These are phyloP conservation scores for Eupithecia abbreviata DNA, from an alignment of 2,888 invertebrate genomes.

Conservation along the genomic window DNA sequence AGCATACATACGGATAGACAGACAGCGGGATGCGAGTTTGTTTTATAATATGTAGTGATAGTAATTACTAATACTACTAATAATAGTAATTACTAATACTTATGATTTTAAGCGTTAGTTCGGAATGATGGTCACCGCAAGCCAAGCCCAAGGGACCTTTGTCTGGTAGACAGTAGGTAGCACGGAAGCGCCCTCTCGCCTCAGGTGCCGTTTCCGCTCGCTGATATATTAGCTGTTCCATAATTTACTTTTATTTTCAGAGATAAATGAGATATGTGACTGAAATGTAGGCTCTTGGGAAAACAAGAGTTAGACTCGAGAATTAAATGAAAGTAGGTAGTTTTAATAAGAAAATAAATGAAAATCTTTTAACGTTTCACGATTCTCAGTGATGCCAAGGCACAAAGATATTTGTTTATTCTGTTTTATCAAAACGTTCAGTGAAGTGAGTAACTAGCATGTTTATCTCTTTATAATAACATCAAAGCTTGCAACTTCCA, in stretches of 20 bases:
- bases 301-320: not conserved
- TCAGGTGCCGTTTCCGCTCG: slow-evolving; percentile 38
- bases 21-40: too few relatives aligned
- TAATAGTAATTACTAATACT: too few relatives aligned
- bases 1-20: too few relatives aligned
- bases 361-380: not conserved
- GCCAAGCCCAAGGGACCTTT: slow-evolving; percentile 30
- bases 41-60: too few relatives aligned
- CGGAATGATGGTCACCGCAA: slow-evolving; percentile 13
- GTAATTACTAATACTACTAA: too few relatives aligned
- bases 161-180: slow-evolving; percentile 36
- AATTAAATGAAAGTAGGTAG: not conserved
- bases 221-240: slow-evolving; percentile 35
- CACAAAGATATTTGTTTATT: too few relatives aligned
- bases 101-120: not conserved
- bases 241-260: slow-evolving; percentile 31
- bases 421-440: too few relatives aligned
- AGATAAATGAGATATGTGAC: slow-evolving; percentile 23
- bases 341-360: not conserved
- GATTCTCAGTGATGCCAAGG: not conserved
- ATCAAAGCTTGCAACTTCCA: too few relatives aligned
- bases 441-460: too few relatives aligned
- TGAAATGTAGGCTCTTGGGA: not conserved
- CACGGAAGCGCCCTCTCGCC: slow-evolving; percentile 34
- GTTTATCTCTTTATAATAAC: too few relatives aligned